Base-by-base conservation (phyloP, 2,888 invertebrate genomes). In the Eupelmus urozonus region DNA sequence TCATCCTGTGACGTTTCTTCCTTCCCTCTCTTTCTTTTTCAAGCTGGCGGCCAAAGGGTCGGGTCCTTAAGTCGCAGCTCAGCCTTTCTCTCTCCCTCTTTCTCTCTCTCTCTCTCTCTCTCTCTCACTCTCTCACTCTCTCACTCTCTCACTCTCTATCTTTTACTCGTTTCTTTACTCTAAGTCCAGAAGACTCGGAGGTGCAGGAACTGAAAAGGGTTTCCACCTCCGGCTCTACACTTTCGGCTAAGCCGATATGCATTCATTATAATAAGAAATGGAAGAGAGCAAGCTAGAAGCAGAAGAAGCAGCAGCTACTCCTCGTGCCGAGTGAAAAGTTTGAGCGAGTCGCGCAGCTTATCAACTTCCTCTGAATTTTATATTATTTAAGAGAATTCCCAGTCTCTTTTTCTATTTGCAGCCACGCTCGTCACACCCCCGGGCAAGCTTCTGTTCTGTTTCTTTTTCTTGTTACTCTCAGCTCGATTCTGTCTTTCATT, bases 241-340 rank as follows among this genome's bases (percentile, higher is more conserved):
- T 85, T 85, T 83, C 85, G 84, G 85, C 85, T 89, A 89, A 89
- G 89, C 89, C 88, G 88, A 89, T 89, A 88, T 89, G 87, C 88
- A 89, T 89, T 89, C 88, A 88, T 89, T 89, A 89, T 86, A 88
- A 88, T 87, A 88, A 88, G 88, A 87, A 88, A 88, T 88, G 87
- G 84, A 85, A 86, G 85, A 80, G 69, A 75, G 80, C 81, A 78
- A 69, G 45, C 3, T 45, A 45, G 16, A 13, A 72, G 81, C 82
- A 82, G 83, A 84, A 25, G 55, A 40, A 66, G 59, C 55, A 45
- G 62, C 51, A 18, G 34, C 51, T 51, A n/a, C 25, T 71, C 60
- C n/a, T 49, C 13, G 45, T 78, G 80, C 60, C 78, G 83, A 85
- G 85, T 85, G 84, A 86, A 85, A 86, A 86, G 85, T 87, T 86